These are phyloP conservation scores for Apistogramma diplotaenia DNA, from an alignment of 2,113 vertebrate genomes.

Conservation along the genomic window DNA sequence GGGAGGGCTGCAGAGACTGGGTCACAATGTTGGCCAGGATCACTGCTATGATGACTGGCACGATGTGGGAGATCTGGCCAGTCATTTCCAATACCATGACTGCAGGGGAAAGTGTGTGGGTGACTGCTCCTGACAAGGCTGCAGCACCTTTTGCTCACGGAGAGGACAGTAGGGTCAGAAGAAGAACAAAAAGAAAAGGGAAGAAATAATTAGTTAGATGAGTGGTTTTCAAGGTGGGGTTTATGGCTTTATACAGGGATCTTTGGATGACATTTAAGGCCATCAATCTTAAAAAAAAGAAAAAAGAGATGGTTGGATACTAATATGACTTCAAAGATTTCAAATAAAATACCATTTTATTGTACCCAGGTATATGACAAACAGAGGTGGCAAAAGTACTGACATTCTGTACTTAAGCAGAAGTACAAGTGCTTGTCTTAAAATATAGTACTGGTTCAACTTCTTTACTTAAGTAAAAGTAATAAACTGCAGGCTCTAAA, in stretches of 20 bases:
- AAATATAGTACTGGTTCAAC: too few relatives aligned
- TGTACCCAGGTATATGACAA: neutral
- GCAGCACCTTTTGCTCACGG: conserved; percentile 82
- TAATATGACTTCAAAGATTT: neutral
- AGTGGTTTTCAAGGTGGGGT: conserved; percentile 6
- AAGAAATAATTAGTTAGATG: neutral
- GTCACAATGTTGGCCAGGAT: conserved; percentile 96
- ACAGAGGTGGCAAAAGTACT: too few relatives aligned
- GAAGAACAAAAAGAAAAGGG: neutral
- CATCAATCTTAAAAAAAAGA: conserved; percentile 4
- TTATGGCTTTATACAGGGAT: neutral
- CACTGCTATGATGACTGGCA: conserved; percentile 96
- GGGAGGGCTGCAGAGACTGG: conserved; percentile 95
- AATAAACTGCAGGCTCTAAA: too few relatives aligned
- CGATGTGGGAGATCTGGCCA: conserved; percentile 96
- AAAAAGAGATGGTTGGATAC: neutral
- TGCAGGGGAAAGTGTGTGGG: conserved; percentile 94
- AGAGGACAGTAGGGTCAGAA: neutral
- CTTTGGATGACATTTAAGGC: neutral
- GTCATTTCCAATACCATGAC: conserved; percentile 98
- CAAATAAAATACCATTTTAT: neutral
- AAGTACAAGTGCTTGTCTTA: too few relatives aligned
- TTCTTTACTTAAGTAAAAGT: too few relatives aligned
- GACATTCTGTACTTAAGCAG: too few relatives aligned
- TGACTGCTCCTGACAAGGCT: conserved; percentile 91